Conservation (phyloP, 2,888 invertebrate genomes). For the Lasius platythorax region DNA sequence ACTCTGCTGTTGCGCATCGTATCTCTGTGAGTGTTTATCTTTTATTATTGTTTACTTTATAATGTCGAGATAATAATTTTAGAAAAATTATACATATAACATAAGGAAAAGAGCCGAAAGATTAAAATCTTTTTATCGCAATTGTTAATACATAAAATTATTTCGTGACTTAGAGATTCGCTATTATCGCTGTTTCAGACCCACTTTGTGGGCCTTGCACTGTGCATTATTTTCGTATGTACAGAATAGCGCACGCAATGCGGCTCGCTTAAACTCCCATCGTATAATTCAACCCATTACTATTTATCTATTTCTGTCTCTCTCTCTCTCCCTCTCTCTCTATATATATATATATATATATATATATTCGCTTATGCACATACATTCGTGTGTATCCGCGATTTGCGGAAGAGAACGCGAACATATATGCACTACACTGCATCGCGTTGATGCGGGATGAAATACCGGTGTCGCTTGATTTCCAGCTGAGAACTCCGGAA, state of each 20-base stretch:
- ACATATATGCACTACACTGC: conserved; percentile 3
- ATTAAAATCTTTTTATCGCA: background rate
- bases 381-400: conserved; percentile 11
- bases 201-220: background rate
- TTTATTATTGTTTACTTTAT: background rate
- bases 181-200: background rate
- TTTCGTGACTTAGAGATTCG: background rate
- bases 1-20: too few relatives aligned
- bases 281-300: conserved; percentile 60
- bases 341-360: too few relatives aligned
- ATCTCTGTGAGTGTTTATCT: too few relatives aligned
- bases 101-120: background rate
- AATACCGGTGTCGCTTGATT: conserved; percentile 49
- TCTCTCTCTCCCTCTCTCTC: background rate
- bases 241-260: conserved; percentile 73
- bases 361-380: conserved; percentile 23
- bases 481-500: conserved; percentile 35
- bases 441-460: conserved; percentile 39
- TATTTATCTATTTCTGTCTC: conserved; percentile 7
- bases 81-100: background rate
- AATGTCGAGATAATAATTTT: background rate
- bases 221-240: conserved; percentile 76
- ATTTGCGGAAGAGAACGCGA: conserved; percentile 29
- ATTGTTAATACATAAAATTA: background rate
- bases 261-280: conserved; percentile 56